Percentiles rank a stretch among this genome's conserved stretches.
Evolutionary conservation across 2,888 invertebrate genomes (phyloP).

Genomic region (Trachelus tabidus): DNA sequence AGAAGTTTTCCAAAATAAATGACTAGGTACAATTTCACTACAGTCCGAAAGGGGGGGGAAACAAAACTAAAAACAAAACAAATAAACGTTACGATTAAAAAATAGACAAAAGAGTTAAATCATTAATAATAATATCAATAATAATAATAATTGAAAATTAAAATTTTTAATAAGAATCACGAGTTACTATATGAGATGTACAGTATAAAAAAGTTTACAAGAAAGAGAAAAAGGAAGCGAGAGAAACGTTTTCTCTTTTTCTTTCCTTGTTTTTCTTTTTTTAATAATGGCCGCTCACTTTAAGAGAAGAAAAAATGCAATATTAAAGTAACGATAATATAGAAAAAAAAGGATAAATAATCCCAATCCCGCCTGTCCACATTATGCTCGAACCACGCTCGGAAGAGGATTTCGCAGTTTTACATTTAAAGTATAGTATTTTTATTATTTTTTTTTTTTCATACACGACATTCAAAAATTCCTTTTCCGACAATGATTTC

Average conservation of each 20-base stretch:
- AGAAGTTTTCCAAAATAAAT: conserved; percentile 56
- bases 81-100: background rate
- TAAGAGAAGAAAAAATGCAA: background rate
- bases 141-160: too few relatives aligned
- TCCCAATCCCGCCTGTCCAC: conserved; percentile 32
- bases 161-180: background rate
- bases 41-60: background rate
- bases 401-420: background rate
- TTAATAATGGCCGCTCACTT: background rate
- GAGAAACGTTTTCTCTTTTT: background rate
- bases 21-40: conserved; percentile 64
- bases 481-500: conserved; percentile 1
- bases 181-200: background rate
- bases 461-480: conserved; percentile 30
- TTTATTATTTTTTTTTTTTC: conserved; percentile 30
- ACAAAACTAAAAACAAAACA: background rate
- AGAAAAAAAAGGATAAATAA: conserved; percentile 11
- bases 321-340: background rate
- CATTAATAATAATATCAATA: background rate
- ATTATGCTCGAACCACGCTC: conserved; percentile 42
- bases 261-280: background rate
- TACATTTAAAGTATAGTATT: conserved; percentile 16
- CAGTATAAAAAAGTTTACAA: background rate
- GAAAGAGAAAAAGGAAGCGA: background rate
- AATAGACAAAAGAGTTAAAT: background rate